Evolutionary conservation across 2,113 vertebrate genomes (phyloP).

Genomic region (Melospiza melodia): DNA sequence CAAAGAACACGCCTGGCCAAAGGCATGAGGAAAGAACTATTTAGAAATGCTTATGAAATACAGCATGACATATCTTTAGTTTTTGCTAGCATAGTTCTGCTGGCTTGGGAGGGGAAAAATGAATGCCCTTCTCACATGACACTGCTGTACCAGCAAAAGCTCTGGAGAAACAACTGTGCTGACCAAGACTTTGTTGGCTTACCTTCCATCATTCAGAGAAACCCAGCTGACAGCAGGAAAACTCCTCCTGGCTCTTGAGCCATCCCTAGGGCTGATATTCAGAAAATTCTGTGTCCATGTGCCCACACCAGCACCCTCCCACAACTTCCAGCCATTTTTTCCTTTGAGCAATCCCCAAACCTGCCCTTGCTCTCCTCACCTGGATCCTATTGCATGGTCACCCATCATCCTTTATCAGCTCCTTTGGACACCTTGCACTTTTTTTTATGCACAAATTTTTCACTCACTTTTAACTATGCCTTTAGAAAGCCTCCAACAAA

Average conservation of each 20-base stretch:
- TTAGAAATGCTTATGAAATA: not conserved
- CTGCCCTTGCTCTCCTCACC: not conserved
- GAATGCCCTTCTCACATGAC: conserved; percentile 41
- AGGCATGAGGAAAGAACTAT: not conserved
- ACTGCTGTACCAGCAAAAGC: conserved; percentile 48
- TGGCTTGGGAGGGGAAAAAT: not conserved
- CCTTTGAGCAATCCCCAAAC: not conserved
- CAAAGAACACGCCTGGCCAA: not conserved
- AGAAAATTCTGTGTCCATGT: not conserved
- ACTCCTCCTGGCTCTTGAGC: not conserved
- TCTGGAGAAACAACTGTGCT: conserved; percentile 24
- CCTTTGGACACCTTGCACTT: not conserved
- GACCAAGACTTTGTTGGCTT: conserved; percentile 35
- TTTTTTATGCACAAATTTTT: not conserved
- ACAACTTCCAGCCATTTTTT: not conserved
- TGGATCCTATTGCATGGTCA: not conserved
- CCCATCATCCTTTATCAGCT: not conserved
- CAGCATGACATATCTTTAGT: not conserved
- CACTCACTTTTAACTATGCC: not conserved
- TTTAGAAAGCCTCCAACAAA: not conserved
- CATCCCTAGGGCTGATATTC: accelerated
- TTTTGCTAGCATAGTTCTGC: not conserved
- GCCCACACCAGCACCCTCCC: not conserved
- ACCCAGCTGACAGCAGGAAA: conserved; percentile 10
- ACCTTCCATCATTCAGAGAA: conserved; percentile 23